Evolutionary conservation across 2,888 invertebrate genomes (phyloP).

Genomic region (Imbricaverruca yamaguchii): DNA sequence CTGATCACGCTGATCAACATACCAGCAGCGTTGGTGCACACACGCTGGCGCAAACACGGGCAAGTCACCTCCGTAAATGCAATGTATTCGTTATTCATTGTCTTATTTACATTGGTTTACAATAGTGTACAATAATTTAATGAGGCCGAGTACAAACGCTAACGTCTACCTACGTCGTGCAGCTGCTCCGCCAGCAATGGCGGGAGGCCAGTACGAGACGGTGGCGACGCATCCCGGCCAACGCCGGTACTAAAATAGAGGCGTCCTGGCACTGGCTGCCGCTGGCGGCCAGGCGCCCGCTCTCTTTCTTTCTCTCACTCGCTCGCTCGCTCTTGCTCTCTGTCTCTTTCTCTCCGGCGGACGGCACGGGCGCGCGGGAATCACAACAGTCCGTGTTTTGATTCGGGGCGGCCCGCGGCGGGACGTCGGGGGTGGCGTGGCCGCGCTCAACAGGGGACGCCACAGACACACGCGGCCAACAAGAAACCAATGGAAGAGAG

Average conservation of each 20-base stretch:
- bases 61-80: slow-evolving; percentile 7
- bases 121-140: slow-evolving; percentile 19
- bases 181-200: neutral
- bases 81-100: slow-evolving; percentile 20
- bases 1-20: too few species aligned
- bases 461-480: too few species aligned
- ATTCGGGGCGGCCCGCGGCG: neutral
- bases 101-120: slow-evolving; percentile 20
- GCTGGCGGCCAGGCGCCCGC: neutral
- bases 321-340: neutral
- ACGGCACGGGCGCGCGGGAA: neutral
- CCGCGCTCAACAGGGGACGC: too few species aligned
- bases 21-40: too few species aligned
- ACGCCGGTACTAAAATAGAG: slow-evolving; percentile 11
- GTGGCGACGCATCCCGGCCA: neutral
- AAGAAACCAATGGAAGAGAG: neutral
- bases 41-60: too few species aligned
- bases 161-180: neutral
- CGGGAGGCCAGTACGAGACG: neutral
- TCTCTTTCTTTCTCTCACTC: neutral
- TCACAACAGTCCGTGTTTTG: slow-evolving; percentile 9
- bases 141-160: slow-evolving; percentile 17
- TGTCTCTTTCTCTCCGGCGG: neutral
- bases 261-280: neutral
- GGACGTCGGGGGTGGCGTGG: too few species aligned